Conservation (phyloP, 2,888 invertebrate species). For the Protonemura montana region DNA sequence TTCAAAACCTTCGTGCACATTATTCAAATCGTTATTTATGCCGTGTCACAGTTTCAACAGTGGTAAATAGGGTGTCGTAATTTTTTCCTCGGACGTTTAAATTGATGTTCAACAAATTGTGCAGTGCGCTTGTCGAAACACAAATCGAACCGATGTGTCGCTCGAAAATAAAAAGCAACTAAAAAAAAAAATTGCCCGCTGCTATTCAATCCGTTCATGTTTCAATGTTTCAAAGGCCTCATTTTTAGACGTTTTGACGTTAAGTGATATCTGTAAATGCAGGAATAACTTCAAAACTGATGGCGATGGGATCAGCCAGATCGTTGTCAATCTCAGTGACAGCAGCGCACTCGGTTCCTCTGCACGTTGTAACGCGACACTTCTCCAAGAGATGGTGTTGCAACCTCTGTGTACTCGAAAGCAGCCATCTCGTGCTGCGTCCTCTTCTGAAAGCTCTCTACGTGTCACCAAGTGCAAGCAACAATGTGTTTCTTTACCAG, state of each 20-base stretch:
- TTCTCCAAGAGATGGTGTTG: no score
- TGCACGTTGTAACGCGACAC: no score
- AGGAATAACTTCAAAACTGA: background rate
- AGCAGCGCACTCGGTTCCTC: no score
- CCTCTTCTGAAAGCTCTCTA: no score
- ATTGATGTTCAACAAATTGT: background rate
- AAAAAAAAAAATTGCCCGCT: background rate
- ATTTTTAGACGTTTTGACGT: background rate
- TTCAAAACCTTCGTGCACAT: slow-evolving; percentile 8
- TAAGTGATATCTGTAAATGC: background rate
- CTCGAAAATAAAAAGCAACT: background rate
- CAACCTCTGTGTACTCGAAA: background rate
- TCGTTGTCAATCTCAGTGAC: no score
- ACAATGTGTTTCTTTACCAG: background rate
- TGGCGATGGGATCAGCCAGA: background rate
- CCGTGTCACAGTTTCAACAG: slow-evolving; percentile 16
- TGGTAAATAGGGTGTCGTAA: slow-evolving; percentile 24
- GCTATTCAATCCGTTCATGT: background rate
- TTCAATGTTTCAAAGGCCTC: background rate
- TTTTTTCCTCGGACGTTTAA: background rate
- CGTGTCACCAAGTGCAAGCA: no score
- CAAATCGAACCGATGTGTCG: background rate
- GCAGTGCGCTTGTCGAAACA: background rate
- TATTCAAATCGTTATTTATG: slow-evolving; percentile 24
- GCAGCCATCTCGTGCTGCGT: background rate